Percentiles rank a stretch among this genome's conserved stretches.
Evolutionary conservation across 1,140 invertebrate genomes (phyloP).

Genomic region (Eurosta solidaginis): DNA sequence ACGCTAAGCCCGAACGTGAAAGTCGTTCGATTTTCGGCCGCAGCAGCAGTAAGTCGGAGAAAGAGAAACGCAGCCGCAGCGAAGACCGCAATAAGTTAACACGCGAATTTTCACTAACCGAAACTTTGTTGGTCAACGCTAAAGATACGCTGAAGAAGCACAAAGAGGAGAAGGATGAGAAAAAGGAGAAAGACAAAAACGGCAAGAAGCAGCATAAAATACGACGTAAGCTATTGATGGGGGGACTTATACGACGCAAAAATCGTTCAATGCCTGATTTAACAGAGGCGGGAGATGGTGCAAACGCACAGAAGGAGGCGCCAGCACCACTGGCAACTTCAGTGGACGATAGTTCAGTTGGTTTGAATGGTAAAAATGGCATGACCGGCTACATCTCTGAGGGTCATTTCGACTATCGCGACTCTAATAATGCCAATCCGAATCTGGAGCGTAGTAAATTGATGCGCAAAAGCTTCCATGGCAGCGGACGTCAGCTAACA

Average conservation of each 20-base stretch:
- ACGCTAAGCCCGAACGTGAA: constrained; percentile 63
- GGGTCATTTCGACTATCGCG: constrained; percentile 80
- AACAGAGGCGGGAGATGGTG: constrained; percentile 70
- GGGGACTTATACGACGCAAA: constrained; percentile 83
- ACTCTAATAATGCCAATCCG: constrained; percentile 67
- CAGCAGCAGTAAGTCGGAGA: constrained; percentile 52
- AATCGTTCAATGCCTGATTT: constrained; percentile 91
- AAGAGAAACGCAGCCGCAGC: constrained; percentile 78
- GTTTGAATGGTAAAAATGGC: constrained; percentile 65
- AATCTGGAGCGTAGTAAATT: constrained; percentile 83
- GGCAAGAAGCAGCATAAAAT: constrained; percentile 92
- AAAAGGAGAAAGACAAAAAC: constrained; percentile 72
- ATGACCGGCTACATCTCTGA: constrained; percentile 85
- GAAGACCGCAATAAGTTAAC: constrained; percentile 78
- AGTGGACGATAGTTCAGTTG: constrained; percentile 75
- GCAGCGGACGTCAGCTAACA: constrained; percentile 78
- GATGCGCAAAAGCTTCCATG: constrained; percentile 88
- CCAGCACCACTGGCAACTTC: constrained; percentile 63
- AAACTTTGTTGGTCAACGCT: constrained; percentile 63
- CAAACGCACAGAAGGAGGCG: constrained; percentile 36
- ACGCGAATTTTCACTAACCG: constrained; percentile 70
- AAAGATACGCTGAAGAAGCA: constrained; percentile 67
- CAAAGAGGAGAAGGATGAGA: constrained; percentile 69
- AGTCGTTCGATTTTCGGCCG: constrained; percentile 68
- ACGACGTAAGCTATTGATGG: constrained; percentile 84